These are phyloP conservation scores for Ophion obscuratus DNA, from an alignment of 2,888 invertebrate species.

Conservation along the genomic window DNA sequence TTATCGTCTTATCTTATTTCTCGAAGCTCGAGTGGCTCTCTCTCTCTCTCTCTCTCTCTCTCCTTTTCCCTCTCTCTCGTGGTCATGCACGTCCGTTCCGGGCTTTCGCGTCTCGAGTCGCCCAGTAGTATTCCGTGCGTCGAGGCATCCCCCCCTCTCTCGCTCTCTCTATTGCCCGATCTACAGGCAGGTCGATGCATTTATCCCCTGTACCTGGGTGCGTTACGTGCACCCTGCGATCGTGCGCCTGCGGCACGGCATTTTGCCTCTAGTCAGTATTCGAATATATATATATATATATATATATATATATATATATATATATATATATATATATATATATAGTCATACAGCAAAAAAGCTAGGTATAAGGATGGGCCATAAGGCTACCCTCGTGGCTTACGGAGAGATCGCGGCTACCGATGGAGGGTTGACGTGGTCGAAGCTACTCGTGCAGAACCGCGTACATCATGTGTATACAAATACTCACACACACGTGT, in stretches of 20 bases:
- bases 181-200: constrained; percentile 25
- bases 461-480: constrained; percentile 17
- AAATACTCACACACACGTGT: too few relatives aligned
- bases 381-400: not conserved
- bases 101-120: constrained; percentile 60
- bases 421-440: constrained; percentile 53
- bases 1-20: constrained; percentile 12
- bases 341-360: not conserved
- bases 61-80: not conserved
- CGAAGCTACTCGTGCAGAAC: constrained; percentile 47
- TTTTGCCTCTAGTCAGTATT: constrained; percentile 34
- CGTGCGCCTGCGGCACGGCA: constrained; percentile 54
- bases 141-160: constrained; percentile 37
- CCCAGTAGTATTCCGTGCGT: constrained; percentile 50
- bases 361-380: not conserved
- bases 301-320: constrained; percentile 4
- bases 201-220: constrained; percentile 43
- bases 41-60: too few relatives aligned
- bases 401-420: constrained; percentile 48
- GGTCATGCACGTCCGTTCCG: constrained; percentile 63
- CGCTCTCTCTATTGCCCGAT: constrained; percentile 5
- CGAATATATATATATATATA: not conserved
- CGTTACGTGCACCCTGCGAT: constrained; percentile 48
- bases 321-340: not conserved
- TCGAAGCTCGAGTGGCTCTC: constrained; percentile 8